These are phyloP conservation scores for Chrysopilus asiliformis DNA, from an alignment of 2,888 invertebrate genomes.

Conservation along the genomic window DNA sequence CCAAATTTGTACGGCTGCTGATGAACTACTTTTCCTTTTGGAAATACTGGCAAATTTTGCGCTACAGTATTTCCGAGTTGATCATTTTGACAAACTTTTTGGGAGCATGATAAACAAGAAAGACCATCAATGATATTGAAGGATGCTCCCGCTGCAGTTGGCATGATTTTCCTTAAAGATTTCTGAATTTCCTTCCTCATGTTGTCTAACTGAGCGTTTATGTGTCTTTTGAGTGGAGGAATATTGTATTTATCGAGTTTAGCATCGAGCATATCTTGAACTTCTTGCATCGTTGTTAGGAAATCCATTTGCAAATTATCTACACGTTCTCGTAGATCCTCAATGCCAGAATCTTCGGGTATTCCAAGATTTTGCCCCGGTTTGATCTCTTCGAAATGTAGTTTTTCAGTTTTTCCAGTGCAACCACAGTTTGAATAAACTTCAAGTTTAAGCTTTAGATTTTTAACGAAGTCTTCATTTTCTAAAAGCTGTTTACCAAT, in stretches of 20 bases:
- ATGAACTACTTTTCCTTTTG: too few species aligned
- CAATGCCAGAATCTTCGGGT: background rate
- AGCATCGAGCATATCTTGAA: constrained; percentile 32
- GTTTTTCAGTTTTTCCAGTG: background rate
- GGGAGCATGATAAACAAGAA: too few species aligned
- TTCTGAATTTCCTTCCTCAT: too few species aligned
- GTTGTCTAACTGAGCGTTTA: too few species aligned
- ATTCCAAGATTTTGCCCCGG: background rate
- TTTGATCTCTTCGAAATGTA: background rate
- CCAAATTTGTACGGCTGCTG: too few species aligned
- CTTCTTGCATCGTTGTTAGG: constrained; percentile 27
- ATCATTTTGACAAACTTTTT: too few species aligned
- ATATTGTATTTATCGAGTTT: constrained; percentile 31
- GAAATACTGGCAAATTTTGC: too few species aligned
- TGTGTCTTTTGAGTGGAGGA: constrained; percentile 30
- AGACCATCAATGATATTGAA: too few species aligned
- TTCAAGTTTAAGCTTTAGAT: background rate
- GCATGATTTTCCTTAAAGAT: too few species aligned
- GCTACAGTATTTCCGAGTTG: too few species aligned
- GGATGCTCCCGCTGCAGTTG: too few species aligned
- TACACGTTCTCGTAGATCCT: background rate
- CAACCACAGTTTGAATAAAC: background rate
- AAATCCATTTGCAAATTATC: constrained; percentile 20
- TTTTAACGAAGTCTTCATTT: background rate
- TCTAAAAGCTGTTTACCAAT: too few species aligned